Evolutionary conservation across 1,140 invertebrate species (phyloP).

Genomic region (Andricus grossulariae): DNA sequence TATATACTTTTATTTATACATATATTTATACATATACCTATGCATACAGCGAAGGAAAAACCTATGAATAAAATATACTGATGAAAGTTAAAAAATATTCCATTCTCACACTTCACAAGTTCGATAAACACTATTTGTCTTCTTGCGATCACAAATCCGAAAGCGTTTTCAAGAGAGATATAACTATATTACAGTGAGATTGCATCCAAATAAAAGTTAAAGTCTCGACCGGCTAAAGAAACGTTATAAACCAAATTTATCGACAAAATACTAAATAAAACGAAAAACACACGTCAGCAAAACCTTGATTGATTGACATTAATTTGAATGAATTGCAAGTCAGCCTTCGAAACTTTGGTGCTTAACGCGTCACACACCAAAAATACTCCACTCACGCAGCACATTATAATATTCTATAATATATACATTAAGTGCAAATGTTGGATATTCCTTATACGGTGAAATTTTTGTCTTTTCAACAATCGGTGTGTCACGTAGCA

Average conservation of each 20-base stretch:
- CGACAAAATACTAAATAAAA: not conserved
- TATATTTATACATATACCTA: constrained; percentile 16
- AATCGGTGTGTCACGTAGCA: constrained; percentile 9
- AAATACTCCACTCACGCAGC: constrained; percentile 29
- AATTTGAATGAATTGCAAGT: not conserved
- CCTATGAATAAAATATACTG: constrained; percentile 26
- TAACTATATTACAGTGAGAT: constrained; percentile 29
- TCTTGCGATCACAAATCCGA: constrained; percentile 3
- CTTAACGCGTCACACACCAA: constrained; percentile 18
- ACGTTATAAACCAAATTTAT: constrained; percentile 2
- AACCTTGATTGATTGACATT: not conserved
- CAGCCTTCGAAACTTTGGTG: constrained; percentile 22
- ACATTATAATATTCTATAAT: constrained; percentile 29
- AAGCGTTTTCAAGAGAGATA: not conserved
- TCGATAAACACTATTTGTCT: constrained; percentile 20
- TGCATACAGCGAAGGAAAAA: constrained; percentile 22
- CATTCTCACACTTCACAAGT: constrained; percentile 1
- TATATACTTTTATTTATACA: constrained; percentile 14
- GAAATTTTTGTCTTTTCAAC: not conserved
- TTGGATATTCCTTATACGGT: constrained; percentile 6
- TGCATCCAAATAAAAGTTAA: constrained; percentile 23
- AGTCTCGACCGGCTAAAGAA: not conserved
- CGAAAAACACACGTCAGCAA: not conserved
- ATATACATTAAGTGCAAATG: constrained; percentile 30
- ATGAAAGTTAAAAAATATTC: constrained; percentile 27